Evolutionary conservation across 2,888 invertebrate species (phyloP), one percentile per base, ranked within the genome.

Genomic region (Scrobipalpa costella): DNA sequence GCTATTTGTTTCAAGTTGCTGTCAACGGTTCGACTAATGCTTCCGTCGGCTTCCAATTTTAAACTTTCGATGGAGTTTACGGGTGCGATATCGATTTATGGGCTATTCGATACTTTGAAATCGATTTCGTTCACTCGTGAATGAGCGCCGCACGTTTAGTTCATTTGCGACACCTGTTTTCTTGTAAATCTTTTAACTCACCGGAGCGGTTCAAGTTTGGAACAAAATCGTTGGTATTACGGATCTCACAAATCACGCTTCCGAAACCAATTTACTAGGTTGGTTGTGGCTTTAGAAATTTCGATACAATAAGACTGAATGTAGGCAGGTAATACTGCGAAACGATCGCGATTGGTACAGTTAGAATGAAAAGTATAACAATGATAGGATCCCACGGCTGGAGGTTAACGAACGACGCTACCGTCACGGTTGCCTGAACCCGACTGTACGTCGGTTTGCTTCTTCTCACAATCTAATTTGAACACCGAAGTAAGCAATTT

Each of bases 11-110:
- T 78, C 84, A 77, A 82, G 80, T 80, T 78, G 82, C 89, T 87
- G 88, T 90, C 90, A 87, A 83, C 90, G 77, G 77, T 75, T 79
- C 81, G 67, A 79, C 88, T 90, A 90, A 90, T 90, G 90, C 86
- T 88, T 90, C 88, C 89, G 87, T 81, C 79, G 81, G 78, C 69
- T 80, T 84, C 86, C 83, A 84, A 86, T 86, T 87, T 85, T 85
- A 86, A 88, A 87, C 86, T 88, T 87, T 82, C 84, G 85, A 88
- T 86, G 83, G 79, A 84, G 84, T 88, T 88, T 86, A 85, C 77
- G 71, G 75, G 71, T 68, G 67, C 68, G 68, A 71, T 69, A 71
- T 70, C 71, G 75, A 81, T 86, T 86, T 86, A 84, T 83, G 73
- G 76, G 72, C 68, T 72, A 75, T 74, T 78, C 78, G 74, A 80